Percentiles rank a stretch among this genome's conserved stretches.
Evolutionary conservation across 2,888 invertebrate genomes (phyloP).

Genomic region (Drosophila ezoana): DNA sequence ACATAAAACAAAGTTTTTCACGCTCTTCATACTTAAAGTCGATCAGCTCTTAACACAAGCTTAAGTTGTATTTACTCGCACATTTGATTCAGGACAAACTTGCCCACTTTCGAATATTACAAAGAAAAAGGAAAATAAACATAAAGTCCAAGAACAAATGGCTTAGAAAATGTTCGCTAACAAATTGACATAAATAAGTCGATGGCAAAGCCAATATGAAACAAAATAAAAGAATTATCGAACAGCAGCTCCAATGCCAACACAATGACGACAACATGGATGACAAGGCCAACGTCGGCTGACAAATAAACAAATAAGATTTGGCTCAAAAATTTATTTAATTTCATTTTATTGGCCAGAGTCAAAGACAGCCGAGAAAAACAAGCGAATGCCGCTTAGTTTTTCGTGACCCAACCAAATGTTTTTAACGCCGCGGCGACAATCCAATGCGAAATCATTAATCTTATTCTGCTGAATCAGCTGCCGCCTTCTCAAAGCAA

Average conservation of each 20-base stretch:
- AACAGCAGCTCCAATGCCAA: constrained; percentile 10
- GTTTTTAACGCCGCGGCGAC: constrained; percentile 40
- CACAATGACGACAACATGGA: constrained; percentile 30
- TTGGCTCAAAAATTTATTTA: constrained; percentile 76
- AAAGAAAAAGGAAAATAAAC: constrained; percentile 41
- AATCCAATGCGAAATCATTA: constrained; percentile 71
- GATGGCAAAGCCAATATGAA: constrained; percentile 54
- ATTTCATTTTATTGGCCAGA: constrained; percentile 73
- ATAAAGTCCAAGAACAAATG: constrained; percentile 71
- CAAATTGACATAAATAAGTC: constrained; percentile 72
- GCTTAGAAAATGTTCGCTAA: constrained; percentile 71
- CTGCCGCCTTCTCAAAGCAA: constrained; percentile 33
- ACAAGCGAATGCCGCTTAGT: constrained; percentile 27
- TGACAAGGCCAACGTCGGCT: constrained; percentile 27
- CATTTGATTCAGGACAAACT: constrained; percentile 36
- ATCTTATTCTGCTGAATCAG: constrained; percentile 79
- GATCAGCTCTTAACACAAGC: constrained; percentile 24
- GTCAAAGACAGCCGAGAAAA: constrained; percentile 48
- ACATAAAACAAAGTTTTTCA: not conserved
- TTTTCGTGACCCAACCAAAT: constrained; percentile 30
- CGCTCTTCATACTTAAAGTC: not conserved
- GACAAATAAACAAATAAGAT: constrained; percentile 75
- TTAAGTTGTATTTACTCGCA: constrained; percentile 31
- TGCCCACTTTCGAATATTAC: constrained; percentile 58
- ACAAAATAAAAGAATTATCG: constrained; percentile 60